A percentile compares a stretch with the other conserved stretches of the same genome.
phyloP scores from a whole-genome alignment of 2,797 vertebrate species.

The Chelon auratus region DNA sequence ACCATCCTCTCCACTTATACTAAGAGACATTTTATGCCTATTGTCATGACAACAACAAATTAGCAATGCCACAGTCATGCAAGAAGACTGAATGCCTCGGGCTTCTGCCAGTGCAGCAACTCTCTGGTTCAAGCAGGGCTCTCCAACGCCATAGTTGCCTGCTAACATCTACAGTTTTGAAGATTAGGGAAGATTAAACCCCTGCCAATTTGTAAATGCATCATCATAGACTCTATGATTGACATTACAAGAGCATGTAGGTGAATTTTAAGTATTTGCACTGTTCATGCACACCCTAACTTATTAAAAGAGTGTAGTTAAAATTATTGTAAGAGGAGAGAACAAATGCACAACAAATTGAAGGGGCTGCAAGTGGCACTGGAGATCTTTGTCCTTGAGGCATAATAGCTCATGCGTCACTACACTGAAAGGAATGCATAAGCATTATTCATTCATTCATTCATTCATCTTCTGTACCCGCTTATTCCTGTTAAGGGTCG shows the following conservation, averaged over 20 bases:
- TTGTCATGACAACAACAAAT: constrained; percentile 60
- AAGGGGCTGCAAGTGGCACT: background rate
- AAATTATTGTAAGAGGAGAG: background rate
- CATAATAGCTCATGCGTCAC: background rate
- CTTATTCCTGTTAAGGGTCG: too few relatives aligned
- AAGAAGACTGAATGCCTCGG: background rate
- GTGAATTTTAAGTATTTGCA: background rate
- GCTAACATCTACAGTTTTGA: constrained; percentile 12
- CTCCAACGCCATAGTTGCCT: constrained; percentile 7
- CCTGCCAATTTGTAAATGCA: background rate
- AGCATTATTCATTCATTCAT: too few relatives aligned
- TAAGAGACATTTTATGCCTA: constrained; percentile 28
- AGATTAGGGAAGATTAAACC: constrained; percentile 1
- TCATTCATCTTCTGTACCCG: too few relatives aligned
- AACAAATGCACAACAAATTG: background rate
- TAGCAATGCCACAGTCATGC: constrained; percentile 27
- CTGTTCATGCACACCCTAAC: background rate
- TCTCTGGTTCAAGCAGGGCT: constrained; percentile 11
- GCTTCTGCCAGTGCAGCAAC: constrained; percentile 13
- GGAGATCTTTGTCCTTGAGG: background rate
- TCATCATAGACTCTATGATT: constrained; percentile 4
- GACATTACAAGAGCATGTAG: background rate
- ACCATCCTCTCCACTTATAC: constrained; percentile 25
- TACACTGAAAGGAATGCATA: background rate
- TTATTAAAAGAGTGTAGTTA: too few relatives aligned